phyloP scores from a whole-genome alignment of 1,140 invertebrate species.

The Panagrolaimus sp. region DNA sequence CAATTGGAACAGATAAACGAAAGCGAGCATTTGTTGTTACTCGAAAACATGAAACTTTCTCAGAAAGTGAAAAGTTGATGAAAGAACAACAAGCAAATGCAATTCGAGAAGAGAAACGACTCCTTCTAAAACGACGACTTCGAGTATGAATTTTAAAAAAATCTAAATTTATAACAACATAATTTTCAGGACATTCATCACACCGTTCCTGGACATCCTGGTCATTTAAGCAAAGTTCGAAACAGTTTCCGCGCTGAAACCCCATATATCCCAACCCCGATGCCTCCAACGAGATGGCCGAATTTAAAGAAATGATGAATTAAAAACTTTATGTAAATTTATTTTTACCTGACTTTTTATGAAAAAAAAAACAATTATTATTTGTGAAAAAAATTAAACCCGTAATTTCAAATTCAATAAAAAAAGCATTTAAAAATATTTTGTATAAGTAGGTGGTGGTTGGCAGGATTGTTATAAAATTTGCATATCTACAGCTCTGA shows the following conservation, averaged over 20 bases:
- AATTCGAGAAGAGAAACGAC: slow-evolving; percentile 42
- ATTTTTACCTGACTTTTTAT: not conserved
- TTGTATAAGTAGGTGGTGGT: not conserved
- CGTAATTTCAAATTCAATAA: not conserved
- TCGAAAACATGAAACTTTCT: slow-evolving; percentile 37
- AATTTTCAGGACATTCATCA: slow-evolving; percentile 7
- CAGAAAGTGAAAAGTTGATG: slow-evolving; percentile 37
- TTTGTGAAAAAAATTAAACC: not conserved
- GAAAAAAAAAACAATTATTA: not conserved
- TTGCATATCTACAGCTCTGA: not conserved
- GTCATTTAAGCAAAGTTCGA: slow-evolving; percentile 2
- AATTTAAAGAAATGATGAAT: not conserved
- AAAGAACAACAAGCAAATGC: slow-evolving; percentile 40
- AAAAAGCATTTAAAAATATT: not conserved
- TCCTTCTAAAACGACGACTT: slow-evolving; percentile 40
- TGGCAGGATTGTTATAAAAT: not conserved
- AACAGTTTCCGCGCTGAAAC: not conserved
- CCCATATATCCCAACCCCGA: not conserved
- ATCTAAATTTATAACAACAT: not conserved
- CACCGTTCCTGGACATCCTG: not conserved
- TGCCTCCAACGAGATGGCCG: slow-evolving; percentile 4
- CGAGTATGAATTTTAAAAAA: slow-evolving; percentile 22
- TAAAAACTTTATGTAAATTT: slow-evolving; percentile 5
- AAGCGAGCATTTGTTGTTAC: slow-evolving; percentile 75
- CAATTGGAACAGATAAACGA: slow-evolving; percentile 76